Percentiles rank a stretch among this genome's conserved stretches.
Evolutionary conservation across 2,797 vertebrate species (phyloP).

Genomic region (Iguana delicatissima): DNA sequence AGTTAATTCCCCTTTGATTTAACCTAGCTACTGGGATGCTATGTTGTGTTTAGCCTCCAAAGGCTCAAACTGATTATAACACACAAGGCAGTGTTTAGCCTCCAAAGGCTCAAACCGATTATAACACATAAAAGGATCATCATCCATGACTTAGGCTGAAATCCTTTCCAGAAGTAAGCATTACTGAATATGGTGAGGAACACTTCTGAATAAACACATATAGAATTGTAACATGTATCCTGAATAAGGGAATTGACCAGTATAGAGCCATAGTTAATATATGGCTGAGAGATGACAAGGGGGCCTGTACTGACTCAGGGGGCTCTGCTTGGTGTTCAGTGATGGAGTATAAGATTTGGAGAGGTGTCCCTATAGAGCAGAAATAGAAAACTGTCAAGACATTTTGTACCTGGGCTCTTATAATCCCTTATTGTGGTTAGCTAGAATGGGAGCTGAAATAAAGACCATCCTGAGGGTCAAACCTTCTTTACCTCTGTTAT

Average conservation of each 20-base stretch:
- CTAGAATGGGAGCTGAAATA: no score
- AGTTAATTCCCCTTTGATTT: not conserved
- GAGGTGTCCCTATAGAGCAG: not conserved
- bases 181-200: not conserved
- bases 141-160: not conserved
- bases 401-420: no score
- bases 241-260: not conserved
- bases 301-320: no score
- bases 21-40: not conserved
- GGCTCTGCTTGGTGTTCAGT: not conserved
- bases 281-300: not conserved
- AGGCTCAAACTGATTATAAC: not conserved
- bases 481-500: no score
- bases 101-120: not conserved
- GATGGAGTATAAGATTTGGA: not conserved
- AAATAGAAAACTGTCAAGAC: no score
- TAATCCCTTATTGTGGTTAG: no score
- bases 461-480: no score
- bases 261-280: no score
- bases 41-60: not conserved
- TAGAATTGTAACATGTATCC: not conserved
- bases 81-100: no score
- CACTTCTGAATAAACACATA: no score
- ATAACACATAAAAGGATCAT: not conserved
- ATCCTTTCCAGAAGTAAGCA: not conserved